phyloP scores from a whole-genome alignment of 2,113 vertebrate genomes.

The Triplophysa tibetana region DNA sequence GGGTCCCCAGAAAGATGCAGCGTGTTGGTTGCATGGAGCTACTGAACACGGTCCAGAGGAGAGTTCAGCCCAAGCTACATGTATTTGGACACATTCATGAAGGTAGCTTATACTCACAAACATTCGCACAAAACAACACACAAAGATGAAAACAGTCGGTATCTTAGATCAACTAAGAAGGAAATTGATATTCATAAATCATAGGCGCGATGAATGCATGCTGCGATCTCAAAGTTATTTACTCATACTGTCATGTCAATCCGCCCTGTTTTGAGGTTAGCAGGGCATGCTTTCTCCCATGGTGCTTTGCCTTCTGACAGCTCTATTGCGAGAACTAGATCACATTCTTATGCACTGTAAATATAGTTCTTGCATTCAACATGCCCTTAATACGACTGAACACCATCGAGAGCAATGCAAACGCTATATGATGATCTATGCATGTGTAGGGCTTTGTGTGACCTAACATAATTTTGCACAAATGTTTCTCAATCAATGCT shows the following conservation, averaged over 20 bases:
- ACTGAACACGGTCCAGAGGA: slow-evolving; percentile 92
- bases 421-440: too few species aligned
- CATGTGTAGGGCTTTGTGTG: too few species aligned
- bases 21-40: slow-evolving; percentile 94
- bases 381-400: slow-evolving; percentile 6
- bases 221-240: slow-evolving; percentile 9
- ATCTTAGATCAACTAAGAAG: slow-evolving; percentile 9
- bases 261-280: slow-evolving; percentile 58
- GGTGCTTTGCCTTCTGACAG: slow-evolving; percentile 49
- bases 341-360: slow-evolving; percentile 56
- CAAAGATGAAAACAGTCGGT: neutral
- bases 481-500: neutral
- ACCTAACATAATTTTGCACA: neutral
- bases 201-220: neutral
- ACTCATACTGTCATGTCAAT: neutral
- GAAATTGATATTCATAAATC: slow-evolving; percentile 3
- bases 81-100: slow-evolving; percentile 97
- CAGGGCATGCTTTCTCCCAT: slow-evolving; percentile 54
- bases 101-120: slow-evolving; percentile 72
- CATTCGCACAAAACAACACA: neutral
- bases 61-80: slow-evolving; percentile 90
- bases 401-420: neutral
- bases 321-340: slow-evolving; percentile 67
- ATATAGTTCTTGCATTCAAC: slow-evolving; percentile 23
- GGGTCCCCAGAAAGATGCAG: slow-evolving; percentile 98